Conservation (phyloP, 2,113 vertebrate species). For the Anoura caudifer region DNA sequence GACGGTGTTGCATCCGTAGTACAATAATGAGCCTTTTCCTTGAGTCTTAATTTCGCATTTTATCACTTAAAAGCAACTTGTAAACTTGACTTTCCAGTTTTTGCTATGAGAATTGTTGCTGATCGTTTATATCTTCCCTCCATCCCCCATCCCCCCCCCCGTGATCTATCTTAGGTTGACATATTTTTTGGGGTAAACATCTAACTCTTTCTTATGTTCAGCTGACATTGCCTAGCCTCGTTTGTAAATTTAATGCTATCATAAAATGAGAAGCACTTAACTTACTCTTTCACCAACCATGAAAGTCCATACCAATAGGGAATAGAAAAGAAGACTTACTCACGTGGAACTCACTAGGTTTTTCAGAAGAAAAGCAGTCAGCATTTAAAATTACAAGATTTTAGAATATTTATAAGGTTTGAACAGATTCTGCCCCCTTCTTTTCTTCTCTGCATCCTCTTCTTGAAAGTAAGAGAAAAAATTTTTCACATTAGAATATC, state of each 20-base stretch:
- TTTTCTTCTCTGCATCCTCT: neutral
- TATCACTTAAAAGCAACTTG: slow-evolving; percentile 29
- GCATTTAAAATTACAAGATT: slow-evolving; percentile 37
- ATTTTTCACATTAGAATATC: slow-evolving; percentile 49
- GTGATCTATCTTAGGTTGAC: neutral
- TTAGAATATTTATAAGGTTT: slow-evolving; percentile 40
- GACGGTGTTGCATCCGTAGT: slow-evolving; percentile 53
- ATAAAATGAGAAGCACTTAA: slow-evolving; percentile 50
- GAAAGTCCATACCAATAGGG: slow-evolving; percentile 23
- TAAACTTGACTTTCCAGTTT: neutral
- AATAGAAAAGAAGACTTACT: slow-evolving; percentile 5
- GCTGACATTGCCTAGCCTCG: neutral
- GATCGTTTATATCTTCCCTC: neutral
- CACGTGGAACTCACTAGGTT: slow-evolving; percentile 35
- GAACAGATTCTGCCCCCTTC: neutral
- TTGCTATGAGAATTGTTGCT: slow-evolving; percentile 18
- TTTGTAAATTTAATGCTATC: slow-evolving; percentile 65
- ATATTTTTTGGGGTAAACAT: slow-evolving; percentile 29
- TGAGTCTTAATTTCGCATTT: slow-evolving; percentile 33
- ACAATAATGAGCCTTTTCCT: slow-evolving; percentile 47
- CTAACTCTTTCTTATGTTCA: slow-evolving; percentile 42
- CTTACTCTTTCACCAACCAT: slow-evolving; percentile 56
- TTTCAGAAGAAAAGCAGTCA: slow-evolving; percentile 32
- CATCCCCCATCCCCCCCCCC: neutral
- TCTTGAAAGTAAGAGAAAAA: slow-evolving; percentile 40